Evolutionary conservation across 1,140 invertebrate genomes (phyloP), one percentile per base, ranked within the genome.

Genomic region (Heliconius eleuchia): DNA sequence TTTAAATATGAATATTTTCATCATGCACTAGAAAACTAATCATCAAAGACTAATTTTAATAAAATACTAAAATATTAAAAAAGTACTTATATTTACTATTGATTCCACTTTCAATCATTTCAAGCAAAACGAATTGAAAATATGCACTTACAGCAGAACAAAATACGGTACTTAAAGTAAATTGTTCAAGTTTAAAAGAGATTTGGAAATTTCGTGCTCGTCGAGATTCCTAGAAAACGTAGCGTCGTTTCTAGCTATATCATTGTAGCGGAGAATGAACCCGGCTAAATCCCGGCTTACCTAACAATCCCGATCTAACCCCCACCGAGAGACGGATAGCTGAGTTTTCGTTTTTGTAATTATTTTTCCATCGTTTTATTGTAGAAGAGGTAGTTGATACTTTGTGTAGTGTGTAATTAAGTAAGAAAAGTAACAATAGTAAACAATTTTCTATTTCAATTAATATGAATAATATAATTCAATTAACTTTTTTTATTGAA

Each of bases 231-330:
- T 82, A 71, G 78, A 77, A 55, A 82, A 76, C 77, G 57, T 50
- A 50, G 34, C 79, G 75, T 80, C 81, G 57, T 71, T 81, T 77
- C 80, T 78, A 83, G 78, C 80, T 80, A 80, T 83, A 82, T 80
- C 77, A 80, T 73, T 84, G 82, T 80, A 83, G 83, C 80, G 80
- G 82, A 76, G 85, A 81, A 83, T 79, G 84, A 81, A 83, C 84
- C 83, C 75, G 82, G 78, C 82, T 85, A 91, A 89, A 87, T 87
- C 88, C 87, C 74, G 82, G 87, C 84, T 88, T 85, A 87, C 80
- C 73, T 73, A 73, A 73, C 74, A 83, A 80, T 80, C 84, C 81
- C 79, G 55, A 77, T 78, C 72, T 76, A 76, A 71, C 57, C 79
- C 84, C 83, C 80, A 77, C 78, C 60, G 80, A 30, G 75, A 79